Base-by-base conservation (phyloP, 2,113 vertebrate genomes). In the Stercorarius parasiticus region DNA sequence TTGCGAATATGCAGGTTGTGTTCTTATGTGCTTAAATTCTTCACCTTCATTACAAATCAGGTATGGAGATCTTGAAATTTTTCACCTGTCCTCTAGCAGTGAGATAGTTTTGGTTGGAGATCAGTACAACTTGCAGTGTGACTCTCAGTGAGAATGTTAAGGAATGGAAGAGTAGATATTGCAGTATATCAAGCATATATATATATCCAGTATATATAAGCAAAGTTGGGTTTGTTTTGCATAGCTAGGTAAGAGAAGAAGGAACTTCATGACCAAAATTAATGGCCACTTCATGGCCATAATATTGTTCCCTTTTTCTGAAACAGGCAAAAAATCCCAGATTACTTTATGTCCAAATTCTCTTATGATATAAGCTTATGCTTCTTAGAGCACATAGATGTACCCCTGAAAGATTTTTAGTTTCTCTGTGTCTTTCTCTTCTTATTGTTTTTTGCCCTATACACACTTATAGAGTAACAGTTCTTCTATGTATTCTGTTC, bases 381-480 rank as follows among this genome's bases (percentile, higher is more conserved):
- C 5, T 80, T 74, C 30, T 43, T 52, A 56, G 15, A 78, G 19
- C 10, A 72, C 2, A 4, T 7, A 53, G 6, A 29, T 26, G 2
- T 45, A 45, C 0, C 30, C 11, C 6, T 40, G 30, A 69, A 72
- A 42, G 3, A 26, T 29, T 76, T 55, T 14, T 82, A 26, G 3
- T 53, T 71, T 82, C 34, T 49, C 5, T 34, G 13, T 66, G 9
- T 64, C 17, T 72, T 16, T 55, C 3, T 61, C 3, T 59, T 65
- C 6, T 19, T 50, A 20, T 3, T 77, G 12, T 17, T 5, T 81
- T 86, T 66, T 77, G 4, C 38, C 4, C 1, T 40, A 13, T 17
- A 79, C 5, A 58, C 6, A 52, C 26, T n/a, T 42, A 16, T 3
- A 38, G 4, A 49, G 30, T 32, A 74, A 40, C 2, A 0, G 1